phyloP scores from a whole-genome alignment of 2,888 invertebrate genomes.

The Sicus ferrugineus region DNA sequence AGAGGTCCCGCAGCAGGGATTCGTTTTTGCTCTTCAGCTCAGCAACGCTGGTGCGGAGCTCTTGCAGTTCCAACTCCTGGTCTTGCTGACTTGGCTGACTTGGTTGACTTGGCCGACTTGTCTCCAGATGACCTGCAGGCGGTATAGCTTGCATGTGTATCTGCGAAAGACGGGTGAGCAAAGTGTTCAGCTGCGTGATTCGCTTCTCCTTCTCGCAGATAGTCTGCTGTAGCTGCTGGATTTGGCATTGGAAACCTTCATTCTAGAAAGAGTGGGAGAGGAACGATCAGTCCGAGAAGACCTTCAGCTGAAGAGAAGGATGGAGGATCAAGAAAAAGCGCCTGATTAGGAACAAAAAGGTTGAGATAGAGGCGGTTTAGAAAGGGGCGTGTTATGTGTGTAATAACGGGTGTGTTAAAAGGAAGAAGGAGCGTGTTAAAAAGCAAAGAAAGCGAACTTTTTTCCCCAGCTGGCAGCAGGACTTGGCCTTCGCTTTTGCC shows the following conservation, averaged over 20 bases:
- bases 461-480: slow-evolving; percentile 38
- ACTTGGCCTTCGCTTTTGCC: slow-evolving; percentile 34
- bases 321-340: no score
- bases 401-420: background rate
- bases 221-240: slow-evolving; percentile 36
- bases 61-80: slow-evolving; percentile 33
- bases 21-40: slow-evolving; percentile 33
- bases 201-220: slow-evolving; percentile 39
- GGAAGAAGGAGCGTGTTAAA: background rate
- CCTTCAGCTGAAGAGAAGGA: background rate
- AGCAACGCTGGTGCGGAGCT: slow-evolving; percentile 28
- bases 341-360: no score
- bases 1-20: slow-evolving; percentile 36
- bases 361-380: background rate
- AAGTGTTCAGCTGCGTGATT: slow-evolving; percentile 33
- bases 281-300: background rate
- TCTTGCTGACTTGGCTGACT: slow-evolving; percentile 17
- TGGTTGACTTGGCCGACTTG: slow-evolving; percentile 9
- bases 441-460: slow-evolving; percentile 38
- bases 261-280: slow-evolving; percentile 46
- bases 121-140: slow-evolving; percentile 18
- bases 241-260: slow-evolving; percentile 46
- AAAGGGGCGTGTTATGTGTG: background rate
- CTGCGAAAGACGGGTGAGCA: slow-evolving; percentile 36
- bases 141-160: slow-evolving; percentile 20